Evolutionary conservation across 2,113 vertebrate species (phyloP).

Genomic region (Cygnus buccinator): DNA sequence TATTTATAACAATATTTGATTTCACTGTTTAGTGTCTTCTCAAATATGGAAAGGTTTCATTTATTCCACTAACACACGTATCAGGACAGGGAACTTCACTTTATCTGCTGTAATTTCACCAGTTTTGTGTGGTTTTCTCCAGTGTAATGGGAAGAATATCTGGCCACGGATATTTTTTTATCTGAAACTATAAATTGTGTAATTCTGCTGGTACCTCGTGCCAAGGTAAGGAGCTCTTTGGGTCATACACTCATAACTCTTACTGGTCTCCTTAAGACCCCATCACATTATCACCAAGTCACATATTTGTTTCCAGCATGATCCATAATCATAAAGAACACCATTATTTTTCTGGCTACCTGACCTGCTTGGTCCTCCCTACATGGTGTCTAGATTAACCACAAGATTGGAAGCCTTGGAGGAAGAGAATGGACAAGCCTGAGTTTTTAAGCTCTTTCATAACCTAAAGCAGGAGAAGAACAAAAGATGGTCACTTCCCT

Average conservation of each 20-base stretch:
- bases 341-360: neutral
- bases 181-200: neutral
- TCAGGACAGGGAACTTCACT: neutral
- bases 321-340: neutral
- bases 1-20: neutral
- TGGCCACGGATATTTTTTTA: neutral
- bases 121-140: neutral
- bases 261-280: neutral
- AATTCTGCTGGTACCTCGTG: neutral
- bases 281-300: neutral
- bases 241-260: neutral
- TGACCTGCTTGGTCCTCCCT: neutral
- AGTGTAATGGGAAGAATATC: neutral
- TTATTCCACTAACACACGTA: neutral
- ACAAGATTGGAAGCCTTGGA: neutral
- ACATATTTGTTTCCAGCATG: neutral
- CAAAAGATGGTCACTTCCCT: neutral
- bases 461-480: neutral
- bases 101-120: neutral
- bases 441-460: neutral
- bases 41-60: neutral
- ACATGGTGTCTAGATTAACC: neutral
- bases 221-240: neutral
- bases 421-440: neutral
- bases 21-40: neutral